These are phyloP conservation scores for Corvus moneduloides DNA, from an alignment of 2,113 vertebrate species.

Conservation along the genomic window DNA sequence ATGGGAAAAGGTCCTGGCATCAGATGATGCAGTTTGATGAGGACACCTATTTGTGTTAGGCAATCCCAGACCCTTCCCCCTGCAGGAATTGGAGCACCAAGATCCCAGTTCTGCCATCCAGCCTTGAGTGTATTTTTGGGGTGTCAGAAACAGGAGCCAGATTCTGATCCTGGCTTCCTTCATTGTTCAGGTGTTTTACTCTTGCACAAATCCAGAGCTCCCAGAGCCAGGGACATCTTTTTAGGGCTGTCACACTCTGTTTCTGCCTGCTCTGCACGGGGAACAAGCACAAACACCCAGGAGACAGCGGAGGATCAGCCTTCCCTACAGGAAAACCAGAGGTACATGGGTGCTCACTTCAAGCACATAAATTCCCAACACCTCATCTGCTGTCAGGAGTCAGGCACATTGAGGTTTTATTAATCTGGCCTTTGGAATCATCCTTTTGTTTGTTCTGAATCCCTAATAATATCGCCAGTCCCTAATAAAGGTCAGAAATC, in stretches of 20 bases:
- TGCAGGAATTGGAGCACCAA: background rate
- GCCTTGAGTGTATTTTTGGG: background rate
- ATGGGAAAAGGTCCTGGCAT: background rate
- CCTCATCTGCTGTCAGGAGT: background rate
- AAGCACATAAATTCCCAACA: background rate
- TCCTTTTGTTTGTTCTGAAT: background rate
- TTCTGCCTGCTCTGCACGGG: background rate
- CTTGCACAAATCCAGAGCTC: background rate
- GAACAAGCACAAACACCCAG: background rate
- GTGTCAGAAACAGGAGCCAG: background rate
- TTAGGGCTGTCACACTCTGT: background rate
- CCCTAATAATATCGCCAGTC: background rate
- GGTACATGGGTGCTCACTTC: background rate
- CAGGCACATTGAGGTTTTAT: background rate
- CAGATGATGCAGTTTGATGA: background rate
- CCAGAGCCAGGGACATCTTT: rapidly evolving
- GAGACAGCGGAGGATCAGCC: background rate
- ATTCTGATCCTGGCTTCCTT: background rate
- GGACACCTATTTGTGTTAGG: background rate
- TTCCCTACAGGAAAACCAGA: background rate
- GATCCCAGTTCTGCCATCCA: background rate
- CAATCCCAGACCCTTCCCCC: rapidly evolving
- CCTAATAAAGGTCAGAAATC: background rate
- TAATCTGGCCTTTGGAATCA: background rate
- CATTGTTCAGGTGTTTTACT: background rate